Evolutionary conservation across 2,113 vertebrate species (phyloP).

Genomic region (Melanerpes formicivorus): DNA sequence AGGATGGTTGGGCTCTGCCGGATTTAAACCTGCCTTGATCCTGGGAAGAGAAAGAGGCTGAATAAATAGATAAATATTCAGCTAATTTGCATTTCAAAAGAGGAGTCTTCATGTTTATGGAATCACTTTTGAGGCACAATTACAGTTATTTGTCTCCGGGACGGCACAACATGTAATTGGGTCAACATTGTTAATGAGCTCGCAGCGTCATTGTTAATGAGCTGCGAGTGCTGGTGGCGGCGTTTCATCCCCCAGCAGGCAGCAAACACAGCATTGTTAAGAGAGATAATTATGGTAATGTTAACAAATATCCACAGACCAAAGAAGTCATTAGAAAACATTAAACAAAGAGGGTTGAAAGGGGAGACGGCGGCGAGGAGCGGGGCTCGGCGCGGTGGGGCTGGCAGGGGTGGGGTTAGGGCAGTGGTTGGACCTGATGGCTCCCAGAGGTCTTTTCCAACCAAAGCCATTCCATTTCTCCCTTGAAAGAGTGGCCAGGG

Average conservation of each 20-base stretch:
- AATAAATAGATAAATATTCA: too few relatives aligned
- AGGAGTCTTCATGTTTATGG: slow-evolving; percentile 54
- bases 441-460: too few relatives aligned
- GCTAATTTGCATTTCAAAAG: slow-evolving; percentile 52
- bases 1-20: not conserved
- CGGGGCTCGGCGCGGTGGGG: too few relatives aligned
- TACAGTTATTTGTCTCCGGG: slow-evolving; percentile 73
- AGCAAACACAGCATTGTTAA: slow-evolving; percentile 63
- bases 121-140: slow-evolving; percentile 71
- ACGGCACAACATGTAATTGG: slow-evolving; percentile 68
- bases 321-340: slow-evolving; percentile 64
- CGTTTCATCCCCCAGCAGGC: slow-evolving; percentile 62
- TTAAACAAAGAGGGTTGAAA: slow-evolving; percentile 50
- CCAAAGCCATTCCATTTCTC: too few relatives aligned
- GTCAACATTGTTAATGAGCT: slow-evolving; percentile 74
- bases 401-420: too few relatives aligned
- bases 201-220: slow-evolving; percentile 67
- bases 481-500: too few relatives aligned
- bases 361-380: too few relatives aligned
- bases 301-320: slow-evolving; percentile 64
- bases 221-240: slow-evolving; percentile 28
- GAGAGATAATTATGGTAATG: slow-evolving; percentile 72
- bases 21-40: slow-evolving; percentile 66
- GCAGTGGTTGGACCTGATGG: too few relatives aligned
- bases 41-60: not conserved